These are phyloP conservation scores for Ylistrum balloti DNA, from an alignment of 1,140 invertebrate species.

Conservation along the genomic window DNA sequence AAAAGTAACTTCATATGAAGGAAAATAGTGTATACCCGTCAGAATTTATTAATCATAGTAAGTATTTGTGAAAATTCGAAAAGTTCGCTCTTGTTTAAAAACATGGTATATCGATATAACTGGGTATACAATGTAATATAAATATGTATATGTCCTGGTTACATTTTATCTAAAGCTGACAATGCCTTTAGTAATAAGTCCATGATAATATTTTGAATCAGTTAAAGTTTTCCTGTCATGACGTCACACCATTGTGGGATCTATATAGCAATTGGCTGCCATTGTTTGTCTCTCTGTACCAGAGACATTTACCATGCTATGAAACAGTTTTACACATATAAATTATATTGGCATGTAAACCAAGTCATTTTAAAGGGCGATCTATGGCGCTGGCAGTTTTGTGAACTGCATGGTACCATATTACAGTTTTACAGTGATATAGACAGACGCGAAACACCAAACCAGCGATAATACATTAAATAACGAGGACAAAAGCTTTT, in stretches of 20 bases:
- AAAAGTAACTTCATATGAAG: background rate
- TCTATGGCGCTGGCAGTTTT: background rate
- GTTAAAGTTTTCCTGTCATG: constrained; percentile 9
- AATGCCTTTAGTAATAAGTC: background rate
- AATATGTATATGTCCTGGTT: too few relatives aligned
- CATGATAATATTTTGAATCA: background rate
- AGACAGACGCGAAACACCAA: background rate
- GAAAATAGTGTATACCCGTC: background rate
- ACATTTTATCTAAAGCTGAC: background rate
- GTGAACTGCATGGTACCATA: background rate
- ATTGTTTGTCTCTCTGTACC: background rate
- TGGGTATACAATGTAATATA: background rate
- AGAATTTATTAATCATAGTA: background rate
- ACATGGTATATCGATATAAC: background rate
- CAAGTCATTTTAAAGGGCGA: background rate
- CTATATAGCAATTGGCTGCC: background rate
- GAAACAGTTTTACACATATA: background rate
- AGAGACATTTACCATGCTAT: background rate
- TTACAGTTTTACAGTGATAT: background rate
- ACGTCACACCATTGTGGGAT: background rate
- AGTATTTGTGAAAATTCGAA: background rate
- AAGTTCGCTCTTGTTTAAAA: background rate
- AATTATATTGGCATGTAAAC: background rate
- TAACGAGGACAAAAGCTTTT: background rate
- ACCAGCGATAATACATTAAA: background rate